Evolutionary conservation across 2,797 vertebrate genomes (phyloP).

Genomic region (Chaunax sp.): DNA sequence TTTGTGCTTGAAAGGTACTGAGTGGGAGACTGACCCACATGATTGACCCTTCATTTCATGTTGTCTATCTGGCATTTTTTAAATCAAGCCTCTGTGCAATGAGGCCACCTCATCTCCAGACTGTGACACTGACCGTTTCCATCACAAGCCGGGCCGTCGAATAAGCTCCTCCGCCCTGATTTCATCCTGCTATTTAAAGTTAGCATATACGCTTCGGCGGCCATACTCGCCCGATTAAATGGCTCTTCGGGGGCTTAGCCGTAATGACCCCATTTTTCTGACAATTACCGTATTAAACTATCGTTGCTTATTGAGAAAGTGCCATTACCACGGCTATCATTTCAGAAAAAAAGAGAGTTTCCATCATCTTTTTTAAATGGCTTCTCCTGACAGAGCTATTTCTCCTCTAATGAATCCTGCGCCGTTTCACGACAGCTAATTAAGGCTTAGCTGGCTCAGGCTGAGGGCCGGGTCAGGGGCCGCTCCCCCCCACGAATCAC

Average conservation of each 20-base stretch:
- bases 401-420: constrained; percentile 83
- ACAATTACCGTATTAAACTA: constrained; percentile 95
- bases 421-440: constrained; percentile 86
- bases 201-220: constrained; percentile 65
- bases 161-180: constrained; percentile 60
- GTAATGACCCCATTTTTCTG: constrained; percentile 88
- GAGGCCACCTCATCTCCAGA: constrained; percentile 73
- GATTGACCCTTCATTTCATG: constrained; percentile 78
- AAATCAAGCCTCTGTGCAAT: constrained; percentile 63
- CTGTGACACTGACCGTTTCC: constrained; percentile 72
- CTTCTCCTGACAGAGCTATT: constrained; percentile 82
- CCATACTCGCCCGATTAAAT: constrained; percentile 85
- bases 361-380: constrained; percentile 86
- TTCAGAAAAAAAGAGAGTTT: constrained; percentile 78
- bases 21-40: constrained; percentile 33
- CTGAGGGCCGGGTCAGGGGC: constrained; percentile 81
- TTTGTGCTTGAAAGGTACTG: constrained; percentile 66
- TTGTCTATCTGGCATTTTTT: constrained; percentile 75
- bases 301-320: constrained; percentile 92
- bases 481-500: constrained; percentile 73
- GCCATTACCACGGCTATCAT: constrained; percentile 82
- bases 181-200: constrained; percentile 83
- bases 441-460: constrained; percentile 85
- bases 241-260: constrained; percentile 83
- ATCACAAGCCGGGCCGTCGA: constrained; percentile 54